Percentiles rank a stretch among this genome's conserved stretches.
Conservation (phyloP, 2,797 vertebrate species). For the Taenioides sp. region DNA sequence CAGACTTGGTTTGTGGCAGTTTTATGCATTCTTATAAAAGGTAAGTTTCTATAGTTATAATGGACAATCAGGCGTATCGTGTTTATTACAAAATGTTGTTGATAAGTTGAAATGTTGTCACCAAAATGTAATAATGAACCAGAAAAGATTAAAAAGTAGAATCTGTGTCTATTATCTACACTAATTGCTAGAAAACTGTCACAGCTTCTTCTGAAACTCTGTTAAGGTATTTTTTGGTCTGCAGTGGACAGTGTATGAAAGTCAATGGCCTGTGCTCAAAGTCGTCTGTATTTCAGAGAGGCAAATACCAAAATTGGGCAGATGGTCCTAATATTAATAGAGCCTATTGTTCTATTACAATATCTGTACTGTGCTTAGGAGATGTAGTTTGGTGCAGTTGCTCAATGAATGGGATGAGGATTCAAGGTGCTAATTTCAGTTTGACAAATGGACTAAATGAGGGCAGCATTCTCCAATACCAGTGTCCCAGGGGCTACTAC, state of each 20-base stretch:
- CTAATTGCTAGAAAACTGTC: no score
- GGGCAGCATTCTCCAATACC: conserved; percentile 73
- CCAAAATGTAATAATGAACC: no score
- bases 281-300: no score
- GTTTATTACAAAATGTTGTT: neutral
- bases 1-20: conserved; percentile 38
- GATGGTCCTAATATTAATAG: no score
- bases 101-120: no score
- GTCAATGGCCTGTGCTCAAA: no score
- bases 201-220: no score
- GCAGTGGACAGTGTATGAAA: no score
- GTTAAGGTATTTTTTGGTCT: no score
- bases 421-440: conserved; percentile 62
- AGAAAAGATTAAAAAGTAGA: neutral
- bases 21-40: conserved; percentile 47
- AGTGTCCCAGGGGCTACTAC: conserved; percentile 68
- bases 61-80: no score
- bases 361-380: conserved; percentile 33
- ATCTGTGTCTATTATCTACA: neutral
- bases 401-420: conserved; percentile 36
- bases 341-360: neutral
- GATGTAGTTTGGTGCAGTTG: conserved; percentile 52
- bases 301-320: no score
- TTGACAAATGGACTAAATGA: conserved; percentile 58
- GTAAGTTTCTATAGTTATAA: conserved; percentile 40